These are phyloP conservation scores for Camelus dromedarius DNA, from an alignment of 2,113 vertebrate genomes.

Conservation along the genomic window DNA sequence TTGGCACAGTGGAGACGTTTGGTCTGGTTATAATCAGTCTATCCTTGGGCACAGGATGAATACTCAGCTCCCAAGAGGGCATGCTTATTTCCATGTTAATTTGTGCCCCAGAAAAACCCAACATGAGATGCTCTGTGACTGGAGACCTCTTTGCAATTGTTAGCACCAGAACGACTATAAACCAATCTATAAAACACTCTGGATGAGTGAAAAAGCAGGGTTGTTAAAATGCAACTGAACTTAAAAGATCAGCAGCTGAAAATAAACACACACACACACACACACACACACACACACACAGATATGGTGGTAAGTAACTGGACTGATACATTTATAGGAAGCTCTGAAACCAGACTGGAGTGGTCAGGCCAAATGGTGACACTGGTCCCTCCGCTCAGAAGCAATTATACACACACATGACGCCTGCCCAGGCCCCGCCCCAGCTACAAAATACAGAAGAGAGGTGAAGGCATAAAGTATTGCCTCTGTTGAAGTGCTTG, in stretches of 20 bases:
- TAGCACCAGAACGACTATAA: background rate
- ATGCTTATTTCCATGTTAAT: constrained; percentile 57
- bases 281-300: too few species aligned
- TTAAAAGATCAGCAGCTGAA: too few species aligned
- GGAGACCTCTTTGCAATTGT: background rate
- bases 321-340: background rate
- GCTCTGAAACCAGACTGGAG: background rate
- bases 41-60: background rate
- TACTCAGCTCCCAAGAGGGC: background rate
- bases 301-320: background rate
- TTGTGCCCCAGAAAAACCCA: constrained; percentile 13
- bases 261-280: too few species aligned
- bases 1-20: background rate
- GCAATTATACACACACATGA: background rate
- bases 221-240: too few species aligned
- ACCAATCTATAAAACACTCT: constrained; percentile 47
- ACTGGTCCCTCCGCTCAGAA: background rate
- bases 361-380: background rate
- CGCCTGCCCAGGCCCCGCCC: background rate
- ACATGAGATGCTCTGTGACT: background rate
- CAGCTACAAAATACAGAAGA: background rate
- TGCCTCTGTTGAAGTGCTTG: constrained; percentile 32
- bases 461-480: constrained; percentile 19
- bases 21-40: background rate
- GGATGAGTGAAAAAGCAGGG: too few species aligned